phyloP scores from a whole-genome alignment of 2,113 vertebrate genomes.

The Hydrolagus affinis region DNA sequence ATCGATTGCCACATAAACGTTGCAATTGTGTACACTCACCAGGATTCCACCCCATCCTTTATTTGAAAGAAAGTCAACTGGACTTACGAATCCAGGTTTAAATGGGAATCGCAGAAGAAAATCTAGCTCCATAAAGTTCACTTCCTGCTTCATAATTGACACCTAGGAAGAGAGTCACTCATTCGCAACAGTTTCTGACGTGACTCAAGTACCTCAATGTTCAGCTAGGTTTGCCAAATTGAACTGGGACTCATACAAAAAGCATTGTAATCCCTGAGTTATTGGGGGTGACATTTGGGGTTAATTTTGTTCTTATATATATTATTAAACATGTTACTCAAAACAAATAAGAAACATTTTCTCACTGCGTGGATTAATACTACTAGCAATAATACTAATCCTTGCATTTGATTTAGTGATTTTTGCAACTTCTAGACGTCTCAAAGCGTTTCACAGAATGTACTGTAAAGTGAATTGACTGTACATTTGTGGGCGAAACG shows the following conservation, averaged over 20 bases:
- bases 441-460: too few species aligned
- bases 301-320: too few species aligned
- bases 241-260: neutral
- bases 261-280: neutral
- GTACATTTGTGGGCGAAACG: too few species aligned
- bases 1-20: too few species aligned
- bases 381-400: too few species aligned
- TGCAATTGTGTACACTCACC: conserved; percentile 42
- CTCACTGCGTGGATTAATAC: too few species aligned
- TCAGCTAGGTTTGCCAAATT: neutral
- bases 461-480: too few species aligned
- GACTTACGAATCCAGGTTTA: conserved; percentile 43
- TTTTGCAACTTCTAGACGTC: too few species aligned
- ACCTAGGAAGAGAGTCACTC: conserved; percentile 41
- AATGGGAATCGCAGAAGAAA: conserved; percentile 60
- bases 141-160: conserved; percentile 53
- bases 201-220: neutral
- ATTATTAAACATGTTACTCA: too few species aligned
- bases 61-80: conserved; percentile 55
- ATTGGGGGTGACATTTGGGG: too few species aligned
- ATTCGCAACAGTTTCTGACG: neutral
- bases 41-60: conserved; percentile 61
- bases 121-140: conserved; percentile 51
- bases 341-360: too few species aligned
- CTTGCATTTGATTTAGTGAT: too few species aligned